These are phyloP conservation scores for Sitta europaea DNA, from an alignment of 2,113 vertebrate species.

Conservation along the genomic window DNA sequence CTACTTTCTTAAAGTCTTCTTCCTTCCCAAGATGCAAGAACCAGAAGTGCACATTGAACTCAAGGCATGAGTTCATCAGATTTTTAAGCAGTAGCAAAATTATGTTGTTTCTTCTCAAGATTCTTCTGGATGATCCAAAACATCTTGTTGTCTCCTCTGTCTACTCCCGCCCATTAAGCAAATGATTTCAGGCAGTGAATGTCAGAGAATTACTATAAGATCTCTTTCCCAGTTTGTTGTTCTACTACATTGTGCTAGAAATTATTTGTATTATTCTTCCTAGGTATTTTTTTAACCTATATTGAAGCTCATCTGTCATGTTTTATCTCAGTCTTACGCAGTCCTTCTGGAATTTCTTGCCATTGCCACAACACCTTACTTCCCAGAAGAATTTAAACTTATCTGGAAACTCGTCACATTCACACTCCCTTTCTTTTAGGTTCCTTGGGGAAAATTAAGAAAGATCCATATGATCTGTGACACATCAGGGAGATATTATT, in stretches of 20 bases:
- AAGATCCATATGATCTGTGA: not conserved
- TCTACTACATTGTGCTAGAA: not conserved
- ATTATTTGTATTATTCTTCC: not conserved
- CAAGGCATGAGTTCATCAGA: not conserved
- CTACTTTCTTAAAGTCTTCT: not conserved
- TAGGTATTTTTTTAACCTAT: not conserved
- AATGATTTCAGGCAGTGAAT: not conserved
- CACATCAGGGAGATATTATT: not conserved
- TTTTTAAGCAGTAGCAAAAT: not conserved
- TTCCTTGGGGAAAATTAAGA: not conserved
- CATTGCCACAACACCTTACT: not conserved
- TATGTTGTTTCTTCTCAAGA: not conserved
- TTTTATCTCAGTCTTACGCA: not conserved
- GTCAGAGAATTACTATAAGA: not conserved
- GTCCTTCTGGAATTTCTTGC: not conserved
- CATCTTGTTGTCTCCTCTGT: not conserved
- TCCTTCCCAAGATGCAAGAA: not conserved
- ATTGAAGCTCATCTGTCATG: not conserved
- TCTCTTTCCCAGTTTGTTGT: not conserved
- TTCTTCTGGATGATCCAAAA: not conserved
- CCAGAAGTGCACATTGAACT: not conserved
- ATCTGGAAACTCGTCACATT: not conserved
- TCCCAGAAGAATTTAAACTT: not conserved
- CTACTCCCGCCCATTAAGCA: not conserved
- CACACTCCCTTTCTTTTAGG: not conserved